These are phyloP conservation scores for Lepidonotus clava DNA, from an alignment of 2,888 invertebrate genomes.

Conservation along the genomic window DNA sequence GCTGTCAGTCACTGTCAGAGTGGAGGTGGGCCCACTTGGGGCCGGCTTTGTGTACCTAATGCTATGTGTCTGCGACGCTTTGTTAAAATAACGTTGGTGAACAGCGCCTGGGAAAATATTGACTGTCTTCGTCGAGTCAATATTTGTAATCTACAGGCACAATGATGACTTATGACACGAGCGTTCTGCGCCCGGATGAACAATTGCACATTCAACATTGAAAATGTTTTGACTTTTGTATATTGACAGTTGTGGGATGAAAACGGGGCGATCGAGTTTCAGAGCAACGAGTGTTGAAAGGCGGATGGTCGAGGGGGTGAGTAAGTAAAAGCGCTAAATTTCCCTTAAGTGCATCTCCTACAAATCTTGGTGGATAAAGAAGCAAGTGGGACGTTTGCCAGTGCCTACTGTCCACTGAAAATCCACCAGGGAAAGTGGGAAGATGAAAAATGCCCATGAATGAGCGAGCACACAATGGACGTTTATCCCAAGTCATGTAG, in stretches of 20 bases:
- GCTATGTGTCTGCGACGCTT: slow-evolving; percentile 44
- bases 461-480: background rate
- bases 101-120: slow-evolving; percentile 10
- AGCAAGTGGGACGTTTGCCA: background rate
- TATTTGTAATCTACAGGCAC: slow-evolving; percentile 45
- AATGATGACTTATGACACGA: slow-evolving; percentile 47
- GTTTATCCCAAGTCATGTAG: slow-evolving; percentile 31
- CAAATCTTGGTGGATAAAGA: slow-evolving; percentile 31
- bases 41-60: slow-evolving; percentile 25
- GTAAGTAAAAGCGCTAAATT: slow-evolving; percentile 30
- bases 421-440: background rate
- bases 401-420: background rate
- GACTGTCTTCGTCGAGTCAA: slow-evolving; percentile 29
- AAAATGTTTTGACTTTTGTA: slow-evolving; percentile 53
- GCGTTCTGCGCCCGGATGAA: background rate
- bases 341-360: slow-evolving; percentile 30
- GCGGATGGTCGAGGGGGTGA: background rate
- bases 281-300: background rate
- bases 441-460: background rate
- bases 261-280: background rate
- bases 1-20: slow-evolving; percentile 1
- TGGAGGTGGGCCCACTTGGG: background rate
- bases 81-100: slow-evolving; percentile 50
- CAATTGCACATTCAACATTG: slow-evolving; percentile 53
- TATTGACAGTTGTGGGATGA: slow-evolving; percentile 44